phyloP scores from a whole-genome alignment of 1,140 invertebrate genomes.

The Aphelinus certus region DNA sequence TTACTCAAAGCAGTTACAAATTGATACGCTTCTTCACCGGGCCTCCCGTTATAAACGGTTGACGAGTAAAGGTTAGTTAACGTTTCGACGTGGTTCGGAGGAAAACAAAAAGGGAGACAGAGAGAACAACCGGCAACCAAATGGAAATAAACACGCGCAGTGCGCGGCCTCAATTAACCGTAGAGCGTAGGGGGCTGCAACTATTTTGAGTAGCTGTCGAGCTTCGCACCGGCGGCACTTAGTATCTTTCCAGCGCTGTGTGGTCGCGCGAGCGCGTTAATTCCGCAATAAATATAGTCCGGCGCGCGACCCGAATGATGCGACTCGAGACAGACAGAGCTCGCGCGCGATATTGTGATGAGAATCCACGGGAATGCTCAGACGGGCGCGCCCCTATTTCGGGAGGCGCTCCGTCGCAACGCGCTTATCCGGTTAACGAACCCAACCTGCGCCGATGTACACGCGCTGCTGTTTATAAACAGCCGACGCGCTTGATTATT shows the following conservation, averaged over 20 bases:
- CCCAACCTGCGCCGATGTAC: not conserved
- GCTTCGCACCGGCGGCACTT: not conserved
- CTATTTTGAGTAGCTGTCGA: not conserved
- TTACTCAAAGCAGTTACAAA: no score
- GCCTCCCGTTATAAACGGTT: no score
- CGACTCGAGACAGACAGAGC: slow-evolving; percentile 4
- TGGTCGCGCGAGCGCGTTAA: not conserved
- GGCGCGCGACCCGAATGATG: no score
- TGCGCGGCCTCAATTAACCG: slow-evolving; percentile 19
- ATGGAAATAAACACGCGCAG: slow-evolving; percentile 2
- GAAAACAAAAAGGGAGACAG: no score
- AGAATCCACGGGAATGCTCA: not conserved
- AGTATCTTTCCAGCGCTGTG: not conserved
- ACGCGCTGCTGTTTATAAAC: slow-evolving; percentile 10
- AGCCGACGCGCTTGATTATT: not conserved
- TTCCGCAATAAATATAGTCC: not conserved
- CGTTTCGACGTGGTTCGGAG: no score
- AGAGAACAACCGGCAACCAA: not conserved
- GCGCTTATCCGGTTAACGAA: slow-evolving; percentile 13
- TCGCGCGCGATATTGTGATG: slow-evolving; percentile 18
- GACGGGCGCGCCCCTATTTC: slow-evolving; percentile 4
- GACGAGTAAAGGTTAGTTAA: no score
- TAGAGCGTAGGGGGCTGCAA: not conserved
- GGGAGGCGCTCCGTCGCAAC: not conserved
- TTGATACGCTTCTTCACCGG: no score